Conservation (phyloP, 2,113 vertebrate species). For the Carassius carassius region DNA sequence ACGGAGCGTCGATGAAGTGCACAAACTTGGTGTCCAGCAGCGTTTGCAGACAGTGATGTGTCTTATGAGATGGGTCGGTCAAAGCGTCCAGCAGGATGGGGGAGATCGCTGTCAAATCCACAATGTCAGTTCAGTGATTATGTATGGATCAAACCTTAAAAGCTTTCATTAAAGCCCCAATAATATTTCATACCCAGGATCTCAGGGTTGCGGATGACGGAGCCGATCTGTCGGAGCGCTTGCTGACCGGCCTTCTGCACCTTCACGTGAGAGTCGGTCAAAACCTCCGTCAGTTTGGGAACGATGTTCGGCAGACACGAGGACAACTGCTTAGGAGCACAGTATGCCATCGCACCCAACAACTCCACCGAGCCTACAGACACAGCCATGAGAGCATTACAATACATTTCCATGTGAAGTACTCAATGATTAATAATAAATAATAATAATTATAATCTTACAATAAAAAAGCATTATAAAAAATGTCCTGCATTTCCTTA, state of each 20-base stretch:
- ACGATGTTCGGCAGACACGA: slow-evolving; percentile 97
- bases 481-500: no score
- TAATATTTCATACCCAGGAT: slow-evolving; percentile 78
- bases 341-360: slow-evolving; percentile 96
- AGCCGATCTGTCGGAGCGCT: slow-evolving; percentile 93
- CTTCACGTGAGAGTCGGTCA: slow-evolving; percentile 97
- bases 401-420: not conserved
- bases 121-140: slow-evolving; percentile 16
- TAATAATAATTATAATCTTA: no score
- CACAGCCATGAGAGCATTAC: not conserved
- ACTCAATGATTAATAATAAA: not conserved
- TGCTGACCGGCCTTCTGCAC: slow-evolving; percentile 98
- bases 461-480: not conserved
- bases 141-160: not conserved
- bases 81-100: slow-evolving; percentile 94
- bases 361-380: slow-evolving; percentile 91
- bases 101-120: slow-evolving; percentile 82
- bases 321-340: slow-evolving; percentile 95
- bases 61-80: slow-evolving; percentile 92
- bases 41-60: slow-evolving; percentile 94
- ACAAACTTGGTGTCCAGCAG: slow-evolving; percentile 97
- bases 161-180: not conserved
- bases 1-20: slow-evolving; percentile 97
- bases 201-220: slow-evolving; percentile 97
- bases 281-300: slow-evolving; percentile 95